phyloP scores from a whole-genome alignment of 2,797 vertebrate genomes.

The Acipenser ruthenus region DNA sequence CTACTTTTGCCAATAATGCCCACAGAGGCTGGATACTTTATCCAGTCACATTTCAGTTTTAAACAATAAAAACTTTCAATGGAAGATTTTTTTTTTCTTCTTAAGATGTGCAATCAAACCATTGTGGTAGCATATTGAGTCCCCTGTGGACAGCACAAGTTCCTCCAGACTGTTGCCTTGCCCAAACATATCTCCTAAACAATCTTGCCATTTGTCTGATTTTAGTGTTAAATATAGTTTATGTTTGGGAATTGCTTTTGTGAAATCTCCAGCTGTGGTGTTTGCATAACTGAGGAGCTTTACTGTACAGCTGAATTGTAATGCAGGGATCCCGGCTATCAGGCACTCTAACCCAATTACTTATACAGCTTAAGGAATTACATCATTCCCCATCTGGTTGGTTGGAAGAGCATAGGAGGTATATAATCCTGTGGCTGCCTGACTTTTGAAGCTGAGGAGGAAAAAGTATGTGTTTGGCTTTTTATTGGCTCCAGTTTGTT shows the following conservation, averaged over 20 bases:
- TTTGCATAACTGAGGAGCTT: neutral
- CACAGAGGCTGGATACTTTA: no score
- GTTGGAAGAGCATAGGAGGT: constrained; percentile 24
- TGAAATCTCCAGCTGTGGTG: constrained; percentile 1
- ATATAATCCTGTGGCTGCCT: constrained; percentile 10
- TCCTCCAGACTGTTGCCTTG: neutral
- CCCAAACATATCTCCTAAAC: neutral
- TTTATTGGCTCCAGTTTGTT: constrained; percentile 2
- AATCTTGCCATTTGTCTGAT: neutral
- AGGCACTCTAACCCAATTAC: constrained; percentile 3
- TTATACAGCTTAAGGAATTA: constrained; percentile 25
- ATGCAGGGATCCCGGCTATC: constrained; percentile 9
- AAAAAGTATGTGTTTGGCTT: constrained; percentile 9
- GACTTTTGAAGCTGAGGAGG: constrained; percentile 16
- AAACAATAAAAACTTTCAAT: no score
- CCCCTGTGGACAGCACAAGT: no score
- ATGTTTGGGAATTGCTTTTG: neutral
- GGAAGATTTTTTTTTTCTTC: no score
- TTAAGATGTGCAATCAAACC: neutral
- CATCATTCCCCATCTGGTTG: constrained; percentile 24
- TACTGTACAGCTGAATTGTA: neutral
- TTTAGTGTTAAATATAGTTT: neutral
- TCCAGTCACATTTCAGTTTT: no score
- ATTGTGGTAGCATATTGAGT: no score
- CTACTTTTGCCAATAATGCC: no score